Percentiles rank a stretch among this genome's conserved stretches.
These are phyloP conservation scores for Salarias fasciatus DNA, from an alignment of 2,797 vertebrate species.

Conservation along the genomic window DNA sequence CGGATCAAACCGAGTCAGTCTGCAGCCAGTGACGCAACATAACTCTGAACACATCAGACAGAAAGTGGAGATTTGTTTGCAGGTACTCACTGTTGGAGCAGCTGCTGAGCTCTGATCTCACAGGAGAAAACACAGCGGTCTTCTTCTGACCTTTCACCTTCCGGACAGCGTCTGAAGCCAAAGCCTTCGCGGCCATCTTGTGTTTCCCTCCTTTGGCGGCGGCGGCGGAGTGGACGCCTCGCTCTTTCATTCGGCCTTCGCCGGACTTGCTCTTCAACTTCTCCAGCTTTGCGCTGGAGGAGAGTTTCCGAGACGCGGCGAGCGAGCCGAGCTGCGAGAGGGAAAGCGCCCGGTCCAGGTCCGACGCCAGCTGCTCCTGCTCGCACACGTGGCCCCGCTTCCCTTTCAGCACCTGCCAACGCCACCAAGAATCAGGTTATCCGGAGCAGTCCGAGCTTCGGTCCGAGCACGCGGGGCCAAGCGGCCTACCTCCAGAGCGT, in stretches of 20 bases:
- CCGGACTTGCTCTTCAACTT: slow-evolving; percentile 80
- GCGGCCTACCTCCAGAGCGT: slow-evolving; percentile 86
- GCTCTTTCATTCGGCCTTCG: slow-evolving; percentile 83
- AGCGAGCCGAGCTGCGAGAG: slow-evolving; percentile 91
- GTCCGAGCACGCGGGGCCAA: not conserved
- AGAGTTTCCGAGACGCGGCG: slow-evolving; percentile 67
- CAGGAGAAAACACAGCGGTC: slow-evolving; percentile 84
- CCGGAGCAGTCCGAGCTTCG: not conserved
- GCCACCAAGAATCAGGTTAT: not conserved
- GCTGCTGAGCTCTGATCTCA: slow-evolving; percentile 96
- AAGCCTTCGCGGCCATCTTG: slow-evolving; percentile 86
- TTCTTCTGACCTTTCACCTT: slow-evolving; percentile 92
- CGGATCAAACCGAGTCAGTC: too few relatives aligned
- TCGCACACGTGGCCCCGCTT: slow-evolving; percentile 89
- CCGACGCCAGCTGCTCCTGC: slow-evolving; percentile 95
- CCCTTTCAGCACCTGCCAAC: slow-evolving; percentile 80
- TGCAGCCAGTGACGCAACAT: too few relatives aligned
- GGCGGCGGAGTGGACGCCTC: slow-evolving; percentile 78
- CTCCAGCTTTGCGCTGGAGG: slow-evolving; percentile 63
- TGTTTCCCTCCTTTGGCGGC: slow-evolving; percentile 88
- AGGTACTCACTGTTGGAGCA: slow-evolving; percentile 95
- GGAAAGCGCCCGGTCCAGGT: slow-evolving; percentile 93
- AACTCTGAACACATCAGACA: too few relatives aligned
- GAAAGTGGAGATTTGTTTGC: too few relatives aligned
- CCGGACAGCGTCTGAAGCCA: slow-evolving; percentile 83